Percentiles rank a stretch among this genome's conserved stretches.
Conservation (phyloP, 2,797 vertebrate genomes). For the Platyrinchus mystaceus region DNA sequence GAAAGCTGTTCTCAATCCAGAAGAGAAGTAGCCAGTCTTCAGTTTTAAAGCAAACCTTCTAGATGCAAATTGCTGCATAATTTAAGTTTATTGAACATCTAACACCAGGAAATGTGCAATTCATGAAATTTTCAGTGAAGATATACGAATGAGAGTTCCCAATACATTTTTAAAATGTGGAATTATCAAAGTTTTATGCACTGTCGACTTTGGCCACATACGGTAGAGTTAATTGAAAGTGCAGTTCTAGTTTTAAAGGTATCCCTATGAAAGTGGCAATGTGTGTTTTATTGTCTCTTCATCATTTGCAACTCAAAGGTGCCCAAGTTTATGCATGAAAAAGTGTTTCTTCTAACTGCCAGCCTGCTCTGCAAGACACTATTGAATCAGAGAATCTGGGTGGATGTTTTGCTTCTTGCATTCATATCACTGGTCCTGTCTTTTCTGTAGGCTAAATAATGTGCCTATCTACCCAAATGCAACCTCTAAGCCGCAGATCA, state of each 20-base stretch:
- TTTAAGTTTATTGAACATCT: slow-evolving; percentile 72
- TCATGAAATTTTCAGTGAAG: slow-evolving; percentile 69
- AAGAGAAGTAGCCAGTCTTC: slow-evolving; percentile 12
- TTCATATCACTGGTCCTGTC: background rate
- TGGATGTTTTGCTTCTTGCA: background rate
- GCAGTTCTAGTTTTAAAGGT: slow-evolving; percentile 21
- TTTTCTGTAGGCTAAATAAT: background rate
- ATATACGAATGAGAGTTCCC: slow-evolving; percentile 47
- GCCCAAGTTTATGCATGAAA: background rate
- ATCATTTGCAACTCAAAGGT: slow-evolving; percentile 44
- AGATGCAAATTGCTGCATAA: slow-evolving; percentile 69
- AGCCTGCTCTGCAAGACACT: background rate
- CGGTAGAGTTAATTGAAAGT: slow-evolving; percentile 59
- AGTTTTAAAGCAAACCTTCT: slow-evolving; percentile 47
- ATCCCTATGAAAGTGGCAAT: slow-evolving; percentile 11
- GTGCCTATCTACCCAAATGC: background rate
- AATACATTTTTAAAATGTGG: slow-evolving; percentile 66
- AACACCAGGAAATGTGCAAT: slow-evolving; percentile 64
- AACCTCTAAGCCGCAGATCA: background rate
- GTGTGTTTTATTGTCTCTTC: slow-evolving; percentile 46
- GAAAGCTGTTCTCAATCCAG: background rate
- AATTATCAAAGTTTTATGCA: slow-evolving; percentile 69
- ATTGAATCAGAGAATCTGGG: background rate
- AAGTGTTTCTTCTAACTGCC: background rate
- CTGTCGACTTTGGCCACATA: slow-evolving; percentile 40